phyloP scores from a whole-genome alignment of 2,113 vertebrate species.

The Macrotus californicus region DNA sequence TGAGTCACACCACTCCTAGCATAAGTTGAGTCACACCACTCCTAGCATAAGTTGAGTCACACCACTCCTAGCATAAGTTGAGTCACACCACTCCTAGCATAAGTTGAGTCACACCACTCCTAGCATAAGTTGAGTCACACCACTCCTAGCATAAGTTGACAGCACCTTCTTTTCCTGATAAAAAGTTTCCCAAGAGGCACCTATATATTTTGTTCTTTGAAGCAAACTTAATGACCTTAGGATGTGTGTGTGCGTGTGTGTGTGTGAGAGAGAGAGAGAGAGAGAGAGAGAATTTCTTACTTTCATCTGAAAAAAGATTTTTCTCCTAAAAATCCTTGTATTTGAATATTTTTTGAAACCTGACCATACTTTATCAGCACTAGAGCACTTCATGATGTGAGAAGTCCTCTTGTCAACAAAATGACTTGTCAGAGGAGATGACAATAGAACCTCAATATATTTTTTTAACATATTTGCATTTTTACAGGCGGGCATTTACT shows the following conservation, averaged over 20 bases:
- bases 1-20: too few relatives aligned
- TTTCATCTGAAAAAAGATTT: background rate
- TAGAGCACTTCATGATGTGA: background rate
- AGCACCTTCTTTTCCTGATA: background rate
- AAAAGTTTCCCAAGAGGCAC: background rate
- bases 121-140: too few relatives aligned
- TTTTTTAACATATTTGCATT: background rate
- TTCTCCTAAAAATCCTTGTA: background rate
- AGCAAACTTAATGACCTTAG: constrained; percentile 13
- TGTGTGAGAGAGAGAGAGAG: background rate
- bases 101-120: too few relatives aligned
- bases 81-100: too few relatives aligned
- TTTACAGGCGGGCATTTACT: background rate
- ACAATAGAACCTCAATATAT: background rate
- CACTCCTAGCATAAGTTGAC: background rate
- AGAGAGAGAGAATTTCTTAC: background rate
- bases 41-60: too few relatives aligned
- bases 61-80: too few relatives aligned
- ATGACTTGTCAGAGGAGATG: background rate
- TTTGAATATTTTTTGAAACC: constrained; percentile 6
- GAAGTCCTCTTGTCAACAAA: background rate
- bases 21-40: too few relatives aligned
- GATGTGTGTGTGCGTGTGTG: background rate
- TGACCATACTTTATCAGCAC: background rate
- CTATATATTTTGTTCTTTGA: constrained; percentile 6